Evolutionary conservation across 2,797 vertebrate genomes (phyloP).

Genomic region (Anableps anableps): DNA sequence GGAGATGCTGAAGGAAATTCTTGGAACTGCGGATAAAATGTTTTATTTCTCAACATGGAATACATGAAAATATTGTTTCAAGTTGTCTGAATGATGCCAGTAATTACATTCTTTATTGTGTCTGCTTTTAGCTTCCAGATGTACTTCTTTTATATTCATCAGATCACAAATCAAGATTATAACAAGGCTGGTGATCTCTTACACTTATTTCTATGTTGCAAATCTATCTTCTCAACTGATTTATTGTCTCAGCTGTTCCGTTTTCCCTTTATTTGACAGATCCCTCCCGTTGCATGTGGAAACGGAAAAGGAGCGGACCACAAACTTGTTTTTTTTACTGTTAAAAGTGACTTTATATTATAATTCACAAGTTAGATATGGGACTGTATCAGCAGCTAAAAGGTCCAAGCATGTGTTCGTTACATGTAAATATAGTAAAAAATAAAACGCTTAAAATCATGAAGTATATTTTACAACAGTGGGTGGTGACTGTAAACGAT

Average conservation of each 20-base stretch:
- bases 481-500: too few species aligned
- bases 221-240: background rate
- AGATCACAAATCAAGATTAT: background rate
- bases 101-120: constrained; percentile 9
- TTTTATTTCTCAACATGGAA: constrained; percentile 27
- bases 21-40: constrained; percentile 15
- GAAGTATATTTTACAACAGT: too few species aligned
- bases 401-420: too few species aligned
- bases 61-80: constrained; percentile 24
- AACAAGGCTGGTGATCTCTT: background rate
- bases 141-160: background rate
- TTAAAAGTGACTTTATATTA: too few species aligned
- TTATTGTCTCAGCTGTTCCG: too few species aligned
- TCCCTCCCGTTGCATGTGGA: too few species aligned
- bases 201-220: background rate
- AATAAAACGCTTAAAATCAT: too few species aligned
- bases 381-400: too few species aligned
- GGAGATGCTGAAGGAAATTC: constrained; percentile 13
- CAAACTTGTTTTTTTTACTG: too few species aligned
- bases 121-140: constrained; percentile 17
- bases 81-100: constrained; percentile 2
- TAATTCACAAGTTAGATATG: too few species aligned
- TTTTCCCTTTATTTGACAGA: background rate
- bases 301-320: background rate
- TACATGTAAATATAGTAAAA: too few species aligned